Evolutionary conservation across 2,113 vertebrate genomes (phyloP), one percentile per base, ranked within the genome.

Genomic region (Abramis brama): DNA sequence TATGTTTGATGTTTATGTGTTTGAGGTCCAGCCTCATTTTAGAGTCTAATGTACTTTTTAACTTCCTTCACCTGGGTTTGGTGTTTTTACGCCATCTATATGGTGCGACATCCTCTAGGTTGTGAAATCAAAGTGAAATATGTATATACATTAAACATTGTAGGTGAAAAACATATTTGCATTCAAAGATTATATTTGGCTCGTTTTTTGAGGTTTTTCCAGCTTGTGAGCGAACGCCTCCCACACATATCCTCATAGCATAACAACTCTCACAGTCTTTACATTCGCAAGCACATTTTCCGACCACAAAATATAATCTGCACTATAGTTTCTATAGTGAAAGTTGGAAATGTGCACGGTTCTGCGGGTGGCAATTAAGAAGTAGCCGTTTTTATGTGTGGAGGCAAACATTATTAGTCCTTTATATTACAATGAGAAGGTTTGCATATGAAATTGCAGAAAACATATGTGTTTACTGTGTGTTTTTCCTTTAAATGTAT

Each of bases 211-310:
- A 57, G 86, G 85, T 81, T 85, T 88, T 88, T 88, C 79, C 83
- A 79, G 86, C 59, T 73, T 75, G 66, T 45, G 36, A 52, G 80
- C 45, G 12, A 23, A 6, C 30, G 9, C 83, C 89, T 87, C 85
- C 87, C 75, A 88, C 87, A 85, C 78, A 57, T 85, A 87, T 83
- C 77, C 84, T 89, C 71, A 85, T 83, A 64, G 85, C 86, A 77
- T n/a, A 86, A 71, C 60, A 86, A 33, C 75, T 83, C 25, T 10
- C 30, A 57, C 39, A 81, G 36, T 75, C 74, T 84, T 47, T 47
- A 64, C 74, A 60, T 88, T 80, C 55, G 62, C 77, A 74, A 33
- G 70, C 25, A 70, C 50, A 76, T 79, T 86, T 89, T 86, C 85
- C 82, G 66, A 82, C 86, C 87, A 59, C 89, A 89, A 85, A 73